A percentile compares a stretch with the other conserved stretches of the same genome.
Conservation (phyloP, 1,140 invertebrate species). For the Saccostrea echinata region DNA sequence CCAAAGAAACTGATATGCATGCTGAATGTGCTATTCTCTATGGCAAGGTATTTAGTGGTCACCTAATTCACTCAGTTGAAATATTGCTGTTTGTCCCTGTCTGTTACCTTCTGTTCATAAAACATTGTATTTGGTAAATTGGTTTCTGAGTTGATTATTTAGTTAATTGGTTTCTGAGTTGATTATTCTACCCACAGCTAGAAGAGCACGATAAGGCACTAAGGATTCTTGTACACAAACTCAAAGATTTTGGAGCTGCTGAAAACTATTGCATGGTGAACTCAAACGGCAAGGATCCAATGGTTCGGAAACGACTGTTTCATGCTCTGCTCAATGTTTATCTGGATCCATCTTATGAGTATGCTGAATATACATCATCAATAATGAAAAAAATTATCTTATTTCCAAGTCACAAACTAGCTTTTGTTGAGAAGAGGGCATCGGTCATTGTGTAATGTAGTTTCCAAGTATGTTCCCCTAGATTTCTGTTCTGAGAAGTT, state of each 20-base stretch:
- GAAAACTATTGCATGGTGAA: slow-evolving; percentile 82
- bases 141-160: too few relatives aligned
- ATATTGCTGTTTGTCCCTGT: too few relatives aligned
- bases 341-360: slow-evolving; percentile 80
- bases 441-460: too few relatives aligned
- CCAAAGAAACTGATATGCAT: slow-evolving; percentile 79
- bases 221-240: slow-evolving; percentile 81
- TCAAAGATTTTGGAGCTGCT: slow-evolving; percentile 81
- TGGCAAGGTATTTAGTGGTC: slow-evolving; percentile 78
- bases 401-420: too few relatives aligned
- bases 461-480: too few relatives aligned
- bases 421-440: too few relatives aligned
- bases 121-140: too few relatives aligned
- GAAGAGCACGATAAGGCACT: slow-evolving; percentile 82
- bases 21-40: slow-evolving; percentile 82
- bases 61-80: not conserved
- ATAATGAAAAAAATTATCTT: too few relatives aligned
- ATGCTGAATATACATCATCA: slow-evolving; percentile 62
- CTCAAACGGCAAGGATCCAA: slow-evolving; percentile 76
- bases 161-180: not conserved
- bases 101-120: too few relatives aligned
- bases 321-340: slow-evolving; percentile 81
- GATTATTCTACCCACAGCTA: slow-evolving; percentile 73
- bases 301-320: slow-evolving; percentile 79
- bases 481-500: too few relatives aligned